These are phyloP conservation scores for Neotragus moschatus DNA, from an alignment of 2,113 vertebrate genomes.

Conservation along the genomic window DNA sequence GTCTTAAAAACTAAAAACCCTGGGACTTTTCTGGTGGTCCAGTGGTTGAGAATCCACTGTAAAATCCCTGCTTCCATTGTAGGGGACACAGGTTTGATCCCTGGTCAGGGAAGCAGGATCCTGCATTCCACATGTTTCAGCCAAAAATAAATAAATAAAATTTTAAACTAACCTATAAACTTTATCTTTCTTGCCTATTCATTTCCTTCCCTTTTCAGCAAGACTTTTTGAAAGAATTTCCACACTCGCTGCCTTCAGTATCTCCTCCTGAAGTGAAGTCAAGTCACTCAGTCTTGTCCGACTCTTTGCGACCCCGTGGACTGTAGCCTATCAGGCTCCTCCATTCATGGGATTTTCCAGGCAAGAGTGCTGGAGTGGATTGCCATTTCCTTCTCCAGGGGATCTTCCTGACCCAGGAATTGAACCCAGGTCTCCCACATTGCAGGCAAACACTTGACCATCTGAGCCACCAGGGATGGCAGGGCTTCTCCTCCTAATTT, in stretches of 20 bases:
- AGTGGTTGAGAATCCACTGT: background rate
- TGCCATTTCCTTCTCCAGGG: too few relatives aligned
- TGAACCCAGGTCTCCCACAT: too few relatives aligned
- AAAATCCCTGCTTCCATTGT: background rate
- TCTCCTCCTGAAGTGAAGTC: too few relatives aligned
- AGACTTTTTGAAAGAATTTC: constrained; percentile 19
- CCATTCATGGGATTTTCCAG: too few relatives aligned
- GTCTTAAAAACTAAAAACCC: background rate
- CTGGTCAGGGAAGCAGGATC: background rate
- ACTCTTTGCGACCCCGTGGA: too few relatives aligned
- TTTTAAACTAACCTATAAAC: background rate
- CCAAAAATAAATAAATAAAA: background rate
- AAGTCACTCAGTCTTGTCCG: too few relatives aligned
- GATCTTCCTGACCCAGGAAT: too few relatives aligned
- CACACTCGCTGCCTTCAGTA: background rate
- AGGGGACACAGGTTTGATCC: background rate
- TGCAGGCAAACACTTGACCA: too few relatives aligned
- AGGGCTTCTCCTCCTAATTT: background rate
- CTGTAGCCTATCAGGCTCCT: too few relatives aligned
- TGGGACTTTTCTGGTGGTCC: background rate
- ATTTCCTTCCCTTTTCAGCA: constrained; percentile 47
- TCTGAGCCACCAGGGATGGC: too few relatives aligned
- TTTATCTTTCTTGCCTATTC: background rate
- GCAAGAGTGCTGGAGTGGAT: too few relatives aligned
- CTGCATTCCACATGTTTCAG: background rate